Percentiles rank a stretch among this genome's conserved stretches.
These are phyloP conservation scores for Drosophila sp. DNA, from an alignment of 1,140 invertebrate genomes.

Conservation along the genomic window DNA sequence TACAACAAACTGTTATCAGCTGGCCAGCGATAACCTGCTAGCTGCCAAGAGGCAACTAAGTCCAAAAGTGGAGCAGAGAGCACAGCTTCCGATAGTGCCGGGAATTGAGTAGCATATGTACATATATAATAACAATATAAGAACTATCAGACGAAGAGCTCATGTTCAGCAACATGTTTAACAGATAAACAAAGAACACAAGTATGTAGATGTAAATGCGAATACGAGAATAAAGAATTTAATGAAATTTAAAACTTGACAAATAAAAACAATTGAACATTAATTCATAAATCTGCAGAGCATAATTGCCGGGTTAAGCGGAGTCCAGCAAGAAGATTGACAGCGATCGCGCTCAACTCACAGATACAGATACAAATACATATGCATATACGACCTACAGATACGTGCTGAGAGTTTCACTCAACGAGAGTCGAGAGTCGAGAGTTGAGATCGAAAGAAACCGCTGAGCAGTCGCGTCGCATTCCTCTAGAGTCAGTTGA, in stretches of 20 bases:
- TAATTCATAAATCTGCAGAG: slow-evolving; percentile 41
- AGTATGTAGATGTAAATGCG: background rate
- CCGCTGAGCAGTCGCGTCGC: slow-evolving; percentile 38
- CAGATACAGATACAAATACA: slow-evolving; percentile 12
- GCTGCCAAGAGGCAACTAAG: slow-evolving; percentile 59
- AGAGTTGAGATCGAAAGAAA: slow-evolving; percentile 1
- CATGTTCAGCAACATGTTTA: slow-evolving; percentile 33
- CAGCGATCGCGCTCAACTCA: slow-evolving; percentile 9
- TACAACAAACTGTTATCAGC: slow-evolving; percentile 74
- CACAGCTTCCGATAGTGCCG: slow-evolving; percentile 55
- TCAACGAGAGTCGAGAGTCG: slow-evolving; percentile 48
- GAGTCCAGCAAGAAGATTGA: slow-evolving; percentile 19
- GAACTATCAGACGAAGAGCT: background rate
- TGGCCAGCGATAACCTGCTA: slow-evolving; percentile 64
- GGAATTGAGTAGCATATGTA: slow-evolving; percentile 2
- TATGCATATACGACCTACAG: slow-evolving; percentile 19
- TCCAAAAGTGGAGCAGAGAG: slow-evolving; percentile 63
- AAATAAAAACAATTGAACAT: slow-evolving; percentile 32
- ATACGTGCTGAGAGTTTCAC: slow-evolving; percentile 56
- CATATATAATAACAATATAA: background rate
- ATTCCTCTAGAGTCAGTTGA: slow-evolving; percentile 77
- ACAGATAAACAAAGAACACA: slow-evolving; percentile 7
- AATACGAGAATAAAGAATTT: background rate
- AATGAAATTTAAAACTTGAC: slow-evolving; percentile 22
- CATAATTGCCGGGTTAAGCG: slow-evolving; percentile 34